Evolutionary conservation across 1,140 invertebrate species (phyloP).

Genomic region (Lordiphosa clarofinis): DNA sequence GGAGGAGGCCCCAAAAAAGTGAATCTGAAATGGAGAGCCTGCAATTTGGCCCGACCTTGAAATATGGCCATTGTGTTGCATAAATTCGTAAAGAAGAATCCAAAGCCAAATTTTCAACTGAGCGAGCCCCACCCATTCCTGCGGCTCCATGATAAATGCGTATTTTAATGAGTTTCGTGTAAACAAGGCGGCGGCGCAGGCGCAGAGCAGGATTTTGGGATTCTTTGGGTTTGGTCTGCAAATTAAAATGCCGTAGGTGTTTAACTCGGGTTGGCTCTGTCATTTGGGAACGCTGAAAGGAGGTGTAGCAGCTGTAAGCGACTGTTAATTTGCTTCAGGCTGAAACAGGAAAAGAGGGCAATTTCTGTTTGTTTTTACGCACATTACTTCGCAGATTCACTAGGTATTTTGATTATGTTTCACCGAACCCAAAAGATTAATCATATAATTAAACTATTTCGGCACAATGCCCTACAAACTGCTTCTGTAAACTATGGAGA

Average conservation of each 20-base stretch:
- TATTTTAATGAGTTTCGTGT: constrained; percentile 78
- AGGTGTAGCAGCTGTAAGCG: constrained; percentile 66
- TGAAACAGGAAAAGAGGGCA: constrained; percentile 5
- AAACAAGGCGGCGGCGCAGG: constrained; percentile 65
- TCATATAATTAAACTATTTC: constrained; percentile 49
- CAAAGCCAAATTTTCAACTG: constrained; percentile 27
- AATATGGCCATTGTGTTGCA: constrained; percentile 63
- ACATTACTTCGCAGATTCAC: constrained; percentile 52
- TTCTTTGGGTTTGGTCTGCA: constrained; percentile 23
- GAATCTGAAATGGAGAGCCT: constrained; percentile 68
- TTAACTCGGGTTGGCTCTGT: constrained; percentile 40
- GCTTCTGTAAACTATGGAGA: constrained; percentile 35
- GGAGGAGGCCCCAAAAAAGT: constrained; percentile 39
- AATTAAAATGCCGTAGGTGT: constrained; percentile 70
- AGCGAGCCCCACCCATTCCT: constrained; percentile 16
- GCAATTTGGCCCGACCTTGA: constrained; percentile 66
- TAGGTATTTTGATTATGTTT: constrained; percentile 42
- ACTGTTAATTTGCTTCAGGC: constrained; percentile 65
- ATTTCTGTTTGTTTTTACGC: constrained; percentile 30
- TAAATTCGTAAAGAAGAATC: constrained; percentile 43
- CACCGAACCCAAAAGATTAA: constrained; percentile 59
- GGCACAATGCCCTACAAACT: constrained; percentile 31
- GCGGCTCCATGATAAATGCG: constrained; percentile 68
- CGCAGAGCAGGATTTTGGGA: constrained; percentile 49
- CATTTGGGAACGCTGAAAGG: constrained; percentile 63